These are phyloP conservation scores for Scomber scombrus DNA, from an alignment of 2,113 vertebrate species.

Conservation along the genomic window DNA sequence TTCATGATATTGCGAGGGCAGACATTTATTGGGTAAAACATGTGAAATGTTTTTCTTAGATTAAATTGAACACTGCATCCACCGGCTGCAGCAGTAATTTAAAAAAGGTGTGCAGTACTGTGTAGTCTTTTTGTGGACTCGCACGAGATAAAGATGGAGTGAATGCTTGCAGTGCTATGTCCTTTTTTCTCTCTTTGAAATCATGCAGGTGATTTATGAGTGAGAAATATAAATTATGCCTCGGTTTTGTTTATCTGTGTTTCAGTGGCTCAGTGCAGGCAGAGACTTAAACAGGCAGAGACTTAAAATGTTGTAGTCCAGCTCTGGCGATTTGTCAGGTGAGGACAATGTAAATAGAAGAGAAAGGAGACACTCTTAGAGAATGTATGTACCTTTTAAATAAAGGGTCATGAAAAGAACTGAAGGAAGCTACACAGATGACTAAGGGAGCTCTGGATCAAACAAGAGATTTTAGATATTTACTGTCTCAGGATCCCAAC, in stretches of 20 bases:
- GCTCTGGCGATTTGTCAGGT: slow-evolving; percentile 8
- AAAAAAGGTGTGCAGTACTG: background rate
- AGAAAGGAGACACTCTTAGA: background rate
- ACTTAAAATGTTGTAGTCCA: slow-evolving; percentile 31
- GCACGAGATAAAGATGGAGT: slow-evolving; percentile 51
- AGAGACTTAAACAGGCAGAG: slow-evolving; percentile 29
- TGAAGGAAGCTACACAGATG: slow-evolving; percentile 1
- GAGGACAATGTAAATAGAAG: background rate
- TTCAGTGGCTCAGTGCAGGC: slow-evolving; percentile 37
- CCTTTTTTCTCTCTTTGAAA: slow-evolving; percentile 66
- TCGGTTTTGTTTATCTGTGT: slow-evolving; percentile 33
- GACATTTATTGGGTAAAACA: background rate
- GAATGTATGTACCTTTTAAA: slow-evolving; percentile 19
- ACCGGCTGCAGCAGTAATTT: background rate
- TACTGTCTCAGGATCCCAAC: slow-evolving; percentile 2
- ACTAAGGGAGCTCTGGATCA: slow-evolving; percentile 28
- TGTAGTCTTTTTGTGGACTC: slow-evolving; percentile 19
- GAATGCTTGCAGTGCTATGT: slow-evolving; percentile 45
- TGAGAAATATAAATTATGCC: slow-evolving; percentile 50
- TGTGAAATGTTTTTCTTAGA: background rate
- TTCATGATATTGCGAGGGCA: background rate
- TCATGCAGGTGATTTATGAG: slow-evolving; percentile 67
- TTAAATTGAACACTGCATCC: slow-evolving; percentile 16
- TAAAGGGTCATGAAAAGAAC: slow-evolving; percentile 1
- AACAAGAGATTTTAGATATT: slow-evolving; percentile 21